A percentile compares a stretch with the other conserved stretches of the same genome.
These are phyloP conservation scores for Adelges cooleyi DNA, from an alignment of 1,140 invertebrate species.

Conservation along the genomic window DNA sequence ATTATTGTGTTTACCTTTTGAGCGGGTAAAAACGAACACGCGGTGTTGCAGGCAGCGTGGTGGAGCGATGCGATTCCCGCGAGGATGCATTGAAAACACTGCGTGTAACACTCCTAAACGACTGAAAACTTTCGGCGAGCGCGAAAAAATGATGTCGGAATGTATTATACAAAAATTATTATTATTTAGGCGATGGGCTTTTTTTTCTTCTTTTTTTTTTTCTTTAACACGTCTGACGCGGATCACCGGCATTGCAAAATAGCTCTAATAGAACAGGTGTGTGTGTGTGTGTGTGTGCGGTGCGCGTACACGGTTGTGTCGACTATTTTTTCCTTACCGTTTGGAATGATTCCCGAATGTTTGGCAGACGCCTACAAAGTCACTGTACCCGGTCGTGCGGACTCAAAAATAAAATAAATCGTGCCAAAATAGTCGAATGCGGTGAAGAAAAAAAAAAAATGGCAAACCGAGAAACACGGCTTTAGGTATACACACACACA, in stretches of 20 bases:
- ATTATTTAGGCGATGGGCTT: too few species aligned
- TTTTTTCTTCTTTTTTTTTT: too few species aligned
- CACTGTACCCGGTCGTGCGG: neutral
- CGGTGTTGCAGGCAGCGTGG: too few species aligned
- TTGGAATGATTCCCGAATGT: conserved; percentile 26
- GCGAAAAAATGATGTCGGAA: too few species aligned
- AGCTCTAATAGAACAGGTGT: conserved; percentile 11
- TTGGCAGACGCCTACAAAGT: neutral
- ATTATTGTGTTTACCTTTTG: too few species aligned
- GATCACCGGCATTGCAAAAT: conserved; percentile 16
- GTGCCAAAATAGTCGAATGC: conserved; percentile 12
- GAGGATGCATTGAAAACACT: too few species aligned
- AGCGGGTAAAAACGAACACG: too few species aligned
- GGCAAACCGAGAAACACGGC: neutral
- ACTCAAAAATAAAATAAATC: conserved; percentile 1
- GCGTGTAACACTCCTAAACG: too few species aligned
- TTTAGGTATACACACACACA: too few species aligned
- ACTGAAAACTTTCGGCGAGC: too few species aligned
- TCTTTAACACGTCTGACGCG: neutral
- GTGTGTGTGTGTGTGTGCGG: neutral
- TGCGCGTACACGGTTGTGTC: neutral
- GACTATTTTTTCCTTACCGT: conserved; percentile 21
- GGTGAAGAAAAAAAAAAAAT: neutral
- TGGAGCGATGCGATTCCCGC: too few species aligned
- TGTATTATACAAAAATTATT: too few species aligned